Conservation (phyloP, 2,113 vertebrate species). For the Pholis gunnellus region DNA sequence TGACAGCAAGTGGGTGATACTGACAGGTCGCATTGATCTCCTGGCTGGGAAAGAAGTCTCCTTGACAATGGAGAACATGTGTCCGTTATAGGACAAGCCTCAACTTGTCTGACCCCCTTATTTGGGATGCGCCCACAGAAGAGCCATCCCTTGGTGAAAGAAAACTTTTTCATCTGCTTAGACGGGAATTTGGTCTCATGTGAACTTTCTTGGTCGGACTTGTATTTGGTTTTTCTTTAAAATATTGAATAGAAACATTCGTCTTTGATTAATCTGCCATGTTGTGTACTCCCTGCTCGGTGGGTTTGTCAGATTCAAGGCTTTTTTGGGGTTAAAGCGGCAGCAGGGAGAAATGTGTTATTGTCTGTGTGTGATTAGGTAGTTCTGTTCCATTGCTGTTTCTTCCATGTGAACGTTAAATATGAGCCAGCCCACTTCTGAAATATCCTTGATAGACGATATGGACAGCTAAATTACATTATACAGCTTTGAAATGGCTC, state of each 20-base stretch:
- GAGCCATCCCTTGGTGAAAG: slow-evolving; percentile 40
- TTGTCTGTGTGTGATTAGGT: slow-evolving; percentile 79
- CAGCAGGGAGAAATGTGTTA: slow-evolving; percentile 61
- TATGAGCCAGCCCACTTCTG: slow-evolving; percentile 73
- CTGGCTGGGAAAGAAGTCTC: slow-evolving; percentile 78
- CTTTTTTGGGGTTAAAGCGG: slow-evolving; percentile 50
- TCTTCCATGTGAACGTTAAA: slow-evolving; percentile 75
- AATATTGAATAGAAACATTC: slow-evolving; percentile 61
- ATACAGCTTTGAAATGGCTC: slow-evolving; percentile 60
- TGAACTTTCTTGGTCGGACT: slow-evolving; percentile 34
- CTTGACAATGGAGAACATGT: slow-evolving; percentile 83
- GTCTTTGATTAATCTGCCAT: slow-evolving; percentile 52
- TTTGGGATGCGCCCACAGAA: slow-evolving; percentile 68
- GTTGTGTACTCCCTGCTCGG: slow-evolving; percentile 15
- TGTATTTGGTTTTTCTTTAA: slow-evolving; percentile 46
- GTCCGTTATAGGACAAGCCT: slow-evolving; percentile 80
- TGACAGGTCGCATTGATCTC: slow-evolving; percentile 82
- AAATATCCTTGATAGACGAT: slow-evolving; percentile 80
- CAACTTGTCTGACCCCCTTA: slow-evolving; percentile 78
- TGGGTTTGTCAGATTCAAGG: slow-evolving; percentile 34
- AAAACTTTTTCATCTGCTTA: slow-evolving; percentile 49
- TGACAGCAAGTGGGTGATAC: slow-evolving; percentile 83
- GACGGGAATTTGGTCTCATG: slow-evolving; percentile 34
- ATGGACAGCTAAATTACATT: slow-evolving; percentile 67
- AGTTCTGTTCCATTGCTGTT: slow-evolving; percentile 26